A percentile compares a stretch with the other conserved stretches of the same genome.
phyloP scores from a whole-genome alignment of 2,797 vertebrate genomes.

The Rhadinocentrus ornatus region DNA sequence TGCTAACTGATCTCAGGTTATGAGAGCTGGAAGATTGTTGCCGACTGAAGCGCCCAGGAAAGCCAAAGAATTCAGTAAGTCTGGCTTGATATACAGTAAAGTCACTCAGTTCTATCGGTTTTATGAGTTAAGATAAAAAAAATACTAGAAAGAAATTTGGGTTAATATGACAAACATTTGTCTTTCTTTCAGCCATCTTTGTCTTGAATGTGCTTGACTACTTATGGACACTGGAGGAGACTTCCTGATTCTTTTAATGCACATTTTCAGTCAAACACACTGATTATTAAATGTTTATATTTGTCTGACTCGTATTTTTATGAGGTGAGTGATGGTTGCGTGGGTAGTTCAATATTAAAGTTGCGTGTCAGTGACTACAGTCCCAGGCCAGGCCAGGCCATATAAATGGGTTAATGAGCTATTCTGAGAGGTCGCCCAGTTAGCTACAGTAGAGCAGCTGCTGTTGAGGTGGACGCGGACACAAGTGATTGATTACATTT shows the following conservation, averaged over 20 bases:
- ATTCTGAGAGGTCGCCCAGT: slow-evolving; percentile 78
- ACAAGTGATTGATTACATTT: slow-evolving; percentile 65
- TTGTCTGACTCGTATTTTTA: slow-evolving; percentile 44
- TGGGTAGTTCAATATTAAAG: slow-evolving; percentile 49
- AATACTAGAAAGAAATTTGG: not conserved
- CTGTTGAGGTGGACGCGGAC: slow-evolving; percentile 45
- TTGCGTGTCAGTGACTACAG: slow-evolving; percentile 57
- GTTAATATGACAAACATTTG: not conserved
- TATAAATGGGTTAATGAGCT: slow-evolving; percentile 80
- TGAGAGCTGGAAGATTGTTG: slow-evolving; percentile 74
- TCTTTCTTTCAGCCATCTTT: slow-evolving; percentile 3
- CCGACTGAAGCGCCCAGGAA: slow-evolving; percentile 59
- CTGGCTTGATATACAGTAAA: slow-evolving; percentile 61
- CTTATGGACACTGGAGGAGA: not conserved
- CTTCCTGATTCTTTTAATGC: slow-evolving; percentile 14
- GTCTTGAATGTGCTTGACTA: slow-evolving; percentile 5
- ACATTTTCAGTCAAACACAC: not conserved
- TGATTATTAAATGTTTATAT: slow-evolving; percentile 24
- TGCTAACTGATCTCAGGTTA: slow-evolving; percentile 77
- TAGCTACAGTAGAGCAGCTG: slow-evolving; percentile 77
- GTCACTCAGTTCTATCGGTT: slow-evolving; percentile 21
- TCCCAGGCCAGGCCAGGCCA: slow-evolving; percentile 72
- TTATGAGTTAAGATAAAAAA: not conserved
- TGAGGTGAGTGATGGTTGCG: slow-evolving; percentile 50
- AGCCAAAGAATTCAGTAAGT: slow-evolving; percentile 57